Percentiles rank a stretch among this genome's conserved stretches.
phyloP scores from a whole-genome alignment of 2,888 invertebrate genomes.

The Drosophila engyochracea region DNA sequence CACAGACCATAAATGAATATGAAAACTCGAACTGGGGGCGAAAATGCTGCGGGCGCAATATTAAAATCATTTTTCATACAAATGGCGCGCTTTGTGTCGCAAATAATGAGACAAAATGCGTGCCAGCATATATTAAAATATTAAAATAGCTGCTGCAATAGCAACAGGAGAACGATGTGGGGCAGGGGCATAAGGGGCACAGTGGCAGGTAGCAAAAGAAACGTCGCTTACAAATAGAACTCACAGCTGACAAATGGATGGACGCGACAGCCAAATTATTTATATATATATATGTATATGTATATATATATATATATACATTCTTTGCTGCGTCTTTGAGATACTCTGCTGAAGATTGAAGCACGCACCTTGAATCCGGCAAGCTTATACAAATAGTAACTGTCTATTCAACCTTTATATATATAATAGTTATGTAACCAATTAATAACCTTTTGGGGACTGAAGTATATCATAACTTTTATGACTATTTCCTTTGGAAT shows the following conservation, averaged over 20 bases:
- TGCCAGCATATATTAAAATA: conserved; percentile 73
- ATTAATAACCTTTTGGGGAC: neutral
- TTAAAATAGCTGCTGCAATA: conserved; percentile 51
- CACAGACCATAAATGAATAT: conserved; percentile 34
- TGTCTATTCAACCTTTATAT: neutral
- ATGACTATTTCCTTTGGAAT: neutral
- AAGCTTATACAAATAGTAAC: neutral
- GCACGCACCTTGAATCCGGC: neutral
- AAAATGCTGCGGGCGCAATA: conserved; percentile 47
- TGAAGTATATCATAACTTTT: neutral
- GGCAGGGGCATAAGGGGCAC: neutral
- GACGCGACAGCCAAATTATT: conserved; percentile 41
- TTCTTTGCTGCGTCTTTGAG: neutral
- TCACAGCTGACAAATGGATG: conserved; percentile 68
- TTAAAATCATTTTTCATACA: conserved; percentile 68
- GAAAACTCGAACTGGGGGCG: conserved; percentile 29
- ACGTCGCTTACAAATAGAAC: conserved; percentile 27
- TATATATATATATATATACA: conserved; percentile 24
- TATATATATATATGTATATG: conserved; percentile 27
- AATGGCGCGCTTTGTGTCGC: conserved; percentile 44
- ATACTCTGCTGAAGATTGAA: neutral
- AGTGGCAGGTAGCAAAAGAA: conserved; percentile 14
- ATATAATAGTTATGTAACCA: neutral
- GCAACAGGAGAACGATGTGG: neutral
- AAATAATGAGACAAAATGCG: conserved; percentile 68